phyloP scores from a whole-genome alignment of 2,113 vertebrate genomes.

The Atrichornis clamosus region DNA sequence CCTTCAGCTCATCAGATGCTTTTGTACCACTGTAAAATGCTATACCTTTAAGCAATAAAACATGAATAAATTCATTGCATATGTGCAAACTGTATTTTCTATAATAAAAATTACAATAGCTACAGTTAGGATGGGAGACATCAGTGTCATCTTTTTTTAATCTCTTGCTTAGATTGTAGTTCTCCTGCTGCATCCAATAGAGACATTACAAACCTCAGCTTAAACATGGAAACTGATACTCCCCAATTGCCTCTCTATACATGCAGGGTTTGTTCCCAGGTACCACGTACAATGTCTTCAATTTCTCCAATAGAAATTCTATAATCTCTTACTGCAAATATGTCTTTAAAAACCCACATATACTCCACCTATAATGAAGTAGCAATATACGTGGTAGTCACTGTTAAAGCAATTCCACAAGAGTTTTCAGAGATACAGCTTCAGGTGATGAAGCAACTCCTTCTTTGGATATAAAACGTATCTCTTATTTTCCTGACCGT shows the following conservation, averaged over 20 bases:
- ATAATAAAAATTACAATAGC: neutral
- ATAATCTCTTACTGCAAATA: neutral
- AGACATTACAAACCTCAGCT: neutral
- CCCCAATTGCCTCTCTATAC: accelerated
- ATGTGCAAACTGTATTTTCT: neutral
- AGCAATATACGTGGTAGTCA: neutral
- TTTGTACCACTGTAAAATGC: neutral
- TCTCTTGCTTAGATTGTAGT: neutral
- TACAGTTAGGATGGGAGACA: neutral
- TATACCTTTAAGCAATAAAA: neutral
- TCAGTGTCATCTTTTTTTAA: neutral
- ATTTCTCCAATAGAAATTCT: neutral
- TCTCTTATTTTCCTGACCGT: neutral
- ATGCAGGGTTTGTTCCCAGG: neutral
- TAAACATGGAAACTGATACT: neutral
- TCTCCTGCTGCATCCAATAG: neutral
- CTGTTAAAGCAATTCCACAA: neutral
- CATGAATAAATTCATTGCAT: neutral
- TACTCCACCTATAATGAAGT: accelerated
- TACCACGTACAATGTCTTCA: neutral
- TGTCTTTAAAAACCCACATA: neutral
- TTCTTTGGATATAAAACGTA: neutral
- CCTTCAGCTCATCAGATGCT: neutral
- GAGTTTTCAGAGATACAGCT: neutral
- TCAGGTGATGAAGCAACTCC: neutral